Evolutionary conservation across 2,797 vertebrate species (phyloP).

Genomic region (Galagoides demidoff): DNA sequence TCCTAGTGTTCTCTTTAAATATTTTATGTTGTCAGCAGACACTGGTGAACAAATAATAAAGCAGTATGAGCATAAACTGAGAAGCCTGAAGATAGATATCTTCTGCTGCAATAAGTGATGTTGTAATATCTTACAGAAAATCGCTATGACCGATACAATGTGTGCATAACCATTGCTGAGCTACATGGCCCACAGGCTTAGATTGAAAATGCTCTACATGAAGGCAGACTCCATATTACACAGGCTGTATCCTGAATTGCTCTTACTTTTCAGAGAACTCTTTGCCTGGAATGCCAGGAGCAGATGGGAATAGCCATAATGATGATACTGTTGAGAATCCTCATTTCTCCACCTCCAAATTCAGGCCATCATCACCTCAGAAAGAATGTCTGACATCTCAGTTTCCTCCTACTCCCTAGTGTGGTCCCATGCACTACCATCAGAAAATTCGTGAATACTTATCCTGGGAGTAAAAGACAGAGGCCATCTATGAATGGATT

Average conservation of each 20-base stretch:
- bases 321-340: background rate
- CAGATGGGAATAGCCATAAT: background rate
- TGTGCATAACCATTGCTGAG: background rate
- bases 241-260: background rate
- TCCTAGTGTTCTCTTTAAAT: background rate
- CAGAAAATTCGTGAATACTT: background rate
- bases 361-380: background rate
- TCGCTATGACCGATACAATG: background rate
- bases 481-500: background rate
- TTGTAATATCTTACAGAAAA: background rate
- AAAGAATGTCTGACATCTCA: background rate
- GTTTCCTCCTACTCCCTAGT: background rate
- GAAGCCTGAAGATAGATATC: background rate
- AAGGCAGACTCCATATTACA: background rate
- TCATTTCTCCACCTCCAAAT: background rate
- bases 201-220: background rate
- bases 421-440: background rate
- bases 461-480: background rate
- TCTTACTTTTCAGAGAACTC: background rate
- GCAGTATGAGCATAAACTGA: background rate
- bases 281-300: background rate
- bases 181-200: background rate
- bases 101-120: background rate
- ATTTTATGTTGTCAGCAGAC: background rate
- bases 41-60: background rate